Base-by-base conservation (phyloP, 2,888 invertebrate genomes). In the Limnephilus rhombicus region DNA sequence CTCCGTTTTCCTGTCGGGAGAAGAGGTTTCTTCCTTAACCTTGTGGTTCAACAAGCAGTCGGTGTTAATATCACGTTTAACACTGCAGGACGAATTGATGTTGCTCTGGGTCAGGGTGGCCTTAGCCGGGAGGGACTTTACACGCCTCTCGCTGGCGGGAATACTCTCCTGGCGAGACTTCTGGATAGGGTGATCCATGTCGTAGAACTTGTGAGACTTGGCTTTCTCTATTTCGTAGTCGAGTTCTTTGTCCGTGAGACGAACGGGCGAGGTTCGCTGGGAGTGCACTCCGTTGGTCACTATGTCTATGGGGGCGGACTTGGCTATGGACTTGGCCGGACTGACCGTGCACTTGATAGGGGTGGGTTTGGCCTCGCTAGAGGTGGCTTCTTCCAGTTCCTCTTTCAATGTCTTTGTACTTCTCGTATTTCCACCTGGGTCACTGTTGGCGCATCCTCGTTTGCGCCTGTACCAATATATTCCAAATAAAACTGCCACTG, bases 391-490 rank as follows among this genome's bases (percentile, higher is more conserved):
- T 94, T 96, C 96, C 93, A 96, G 95, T 94, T 96, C 96, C 94
- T 96, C 95, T 95, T 95, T 95, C 92, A 96, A 95, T 94, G 94
- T 95, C 95, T 96, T 96, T 94, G 96, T 95, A 94, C 94, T 95
- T 95, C 93, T 93, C 80, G 96, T 96, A 95, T 96, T 96, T 96
- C 97, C 97, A 94, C 97, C 97, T 94, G 97, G 97, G 97, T 98
- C 98, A 97, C 97, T 97, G 97, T 96, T 97, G 95, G 97, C 97
- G 95, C 96, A 97, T 95, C 97, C 97, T 96, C 97, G 97, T 96
- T 97, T 98, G 96, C 97, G 98, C 96, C 97, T 97, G 97, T 97
- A 98, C 98, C 98, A 98, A 95, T 97, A 97, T 95, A 98, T 97
- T 94, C 98, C 98, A 95, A 98, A 96, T 94, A 98, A 96, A 94